Evolutionary conservation across 2,113 vertebrate species (phyloP).

Genomic region (Mixornis gularis): DNA sequence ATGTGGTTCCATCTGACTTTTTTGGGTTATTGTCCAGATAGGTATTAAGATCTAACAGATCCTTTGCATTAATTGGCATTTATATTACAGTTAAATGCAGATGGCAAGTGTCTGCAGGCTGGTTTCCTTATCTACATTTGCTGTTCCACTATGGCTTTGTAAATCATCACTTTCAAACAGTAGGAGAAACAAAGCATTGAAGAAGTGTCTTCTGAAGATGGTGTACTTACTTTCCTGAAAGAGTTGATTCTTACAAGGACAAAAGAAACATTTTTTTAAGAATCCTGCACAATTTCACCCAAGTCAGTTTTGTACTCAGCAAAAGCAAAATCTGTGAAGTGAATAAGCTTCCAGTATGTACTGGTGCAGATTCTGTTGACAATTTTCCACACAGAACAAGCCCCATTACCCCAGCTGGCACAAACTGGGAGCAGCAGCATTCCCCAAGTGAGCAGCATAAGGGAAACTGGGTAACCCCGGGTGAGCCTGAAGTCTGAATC

Average conservation of each 20-base stretch:
- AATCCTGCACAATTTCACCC: background rate
- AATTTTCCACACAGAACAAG: background rate
- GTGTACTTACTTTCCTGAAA: background rate
- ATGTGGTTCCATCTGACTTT: background rate
- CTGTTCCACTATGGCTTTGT: background rate
- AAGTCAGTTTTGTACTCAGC: background rate
- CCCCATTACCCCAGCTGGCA: background rate
- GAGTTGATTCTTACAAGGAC: background rate
- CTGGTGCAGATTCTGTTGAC: background rate
- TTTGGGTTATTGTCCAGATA: conserved; percentile 20
- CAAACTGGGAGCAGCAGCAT: background rate
- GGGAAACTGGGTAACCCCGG: background rate
- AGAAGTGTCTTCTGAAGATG: background rate
- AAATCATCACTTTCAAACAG: background rate
- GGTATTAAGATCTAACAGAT: conserved; percentile 6
- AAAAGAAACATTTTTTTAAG: background rate
- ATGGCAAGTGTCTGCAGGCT: background rate
- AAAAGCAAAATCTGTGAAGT: background rate
- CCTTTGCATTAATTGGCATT: conserved; percentile 36
- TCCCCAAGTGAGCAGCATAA: background rate
- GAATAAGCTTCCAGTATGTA: background rate
- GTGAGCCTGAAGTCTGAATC: background rate
- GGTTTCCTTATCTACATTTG: background rate
- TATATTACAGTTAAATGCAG: conserved; percentile 2
- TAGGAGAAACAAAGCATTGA: background rate